Base-by-base conservation (phyloP, 2,797 vertebrate genomes). In the Hypotaenidia philippensis region DNA sequence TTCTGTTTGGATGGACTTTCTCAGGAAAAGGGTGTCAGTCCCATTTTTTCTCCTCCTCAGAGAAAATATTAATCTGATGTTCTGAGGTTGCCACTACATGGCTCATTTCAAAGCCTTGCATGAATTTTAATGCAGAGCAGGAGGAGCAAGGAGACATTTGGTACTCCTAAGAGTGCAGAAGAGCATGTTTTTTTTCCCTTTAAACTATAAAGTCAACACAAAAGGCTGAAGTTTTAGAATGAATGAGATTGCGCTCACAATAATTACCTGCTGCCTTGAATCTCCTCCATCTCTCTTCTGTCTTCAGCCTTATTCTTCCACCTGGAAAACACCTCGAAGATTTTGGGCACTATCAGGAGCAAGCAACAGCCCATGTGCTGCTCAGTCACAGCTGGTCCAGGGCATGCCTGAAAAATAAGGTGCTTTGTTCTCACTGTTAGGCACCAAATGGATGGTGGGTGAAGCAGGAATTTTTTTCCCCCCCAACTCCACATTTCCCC, bases 391-490 rank as follows among this genome's bases (percentile, higher is more conserved):
- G 52, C 7, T 41, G 49, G 27, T 3, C 34, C 4, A 17, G 81
- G 27, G 9, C 10, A 64, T 38, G 90, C 87, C 56, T 82, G 60
- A 71, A 80, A 95, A 87, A 56, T 6, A 87, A 60, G 8, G 38
- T 21, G 34, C 26, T 71, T 36, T 34, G 2, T 38, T 81, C 40
- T 83, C 47, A 40, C 18, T 55, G 17, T 55, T 52, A 17, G 41
- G 34, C 7, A 72, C 57, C n/a, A 72, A 53, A 44, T 12, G 16
- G 22, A 61, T 11, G 31, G 34, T 27, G 31, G 38, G 17, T 55
- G 44, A n/a, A 63, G 12, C 3, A 40, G 29, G 5, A 16, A 8
- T 9, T n/a, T n/a, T n/a, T n/a, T n/a, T 52, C 0, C 7, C 2
- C 4, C 9, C 2, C 36, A 50, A 0, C 17, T 69, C 26, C 9